A percentile compares a stretch with the other conserved stretches of the same genome.
Evolutionary conservation across 2,113 vertebrate species (phyloP).

Genomic region (Ammodytes marinus): DNA sequence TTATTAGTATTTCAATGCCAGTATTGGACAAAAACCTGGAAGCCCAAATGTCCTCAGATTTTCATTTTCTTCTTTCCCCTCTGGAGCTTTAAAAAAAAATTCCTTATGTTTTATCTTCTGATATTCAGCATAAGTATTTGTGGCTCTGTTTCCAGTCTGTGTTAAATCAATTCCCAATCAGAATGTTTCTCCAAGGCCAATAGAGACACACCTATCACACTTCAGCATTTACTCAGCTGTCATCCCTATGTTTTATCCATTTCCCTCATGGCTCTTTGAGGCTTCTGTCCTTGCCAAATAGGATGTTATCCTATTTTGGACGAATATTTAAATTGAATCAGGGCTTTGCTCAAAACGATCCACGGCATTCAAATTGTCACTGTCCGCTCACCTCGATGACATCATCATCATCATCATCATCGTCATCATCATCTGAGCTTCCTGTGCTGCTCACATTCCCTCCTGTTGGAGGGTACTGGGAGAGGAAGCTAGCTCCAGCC

Average conservation of each 20-base stretch:
- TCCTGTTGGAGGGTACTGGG: slow-evolving; percentile 86
- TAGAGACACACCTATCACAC: slow-evolving; percentile 28
- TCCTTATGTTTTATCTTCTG: slow-evolving; percentile 33
- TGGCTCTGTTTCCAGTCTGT: slow-evolving; percentile 30
- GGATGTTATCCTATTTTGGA: slow-evolving; percentile 23
- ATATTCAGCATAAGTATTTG: slow-evolving; percentile 68
- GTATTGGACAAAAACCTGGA: slow-evolving; percentile 58
- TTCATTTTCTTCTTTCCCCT: slow-evolving; percentile 15
- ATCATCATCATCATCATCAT: slow-evolving; percentile 86
- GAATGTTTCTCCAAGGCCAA: slow-evolving; percentile 32
- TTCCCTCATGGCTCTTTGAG: slow-evolving; percentile 6
- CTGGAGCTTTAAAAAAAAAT: slow-evolving; percentile 31
- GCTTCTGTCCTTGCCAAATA: slow-evolving; percentile 18
- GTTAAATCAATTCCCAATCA: neutral
- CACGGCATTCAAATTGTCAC: slow-evolving; percentile 40
- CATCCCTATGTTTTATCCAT: slow-evolving; percentile 17
- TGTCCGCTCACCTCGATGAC: slow-evolving; percentile 92
- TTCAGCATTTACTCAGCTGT: slow-evolving; percentile 26
- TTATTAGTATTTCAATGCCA: slow-evolving; percentile 51
- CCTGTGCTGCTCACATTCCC: slow-evolving; percentile 60
- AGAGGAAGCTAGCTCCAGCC: slow-evolving; percentile 91
- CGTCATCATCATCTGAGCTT: slow-evolving; percentile 83
- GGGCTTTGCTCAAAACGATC: slow-evolving; percentile 3
- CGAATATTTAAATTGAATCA: slow-evolving; percentile 36
- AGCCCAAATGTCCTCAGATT: slow-evolving; percentile 63